A percentile compares a stretch with the other conserved stretches of the same genome.
Conservation (phyloP, 1,140 invertebrate genomes). For the Cydia splendana region DNA sequence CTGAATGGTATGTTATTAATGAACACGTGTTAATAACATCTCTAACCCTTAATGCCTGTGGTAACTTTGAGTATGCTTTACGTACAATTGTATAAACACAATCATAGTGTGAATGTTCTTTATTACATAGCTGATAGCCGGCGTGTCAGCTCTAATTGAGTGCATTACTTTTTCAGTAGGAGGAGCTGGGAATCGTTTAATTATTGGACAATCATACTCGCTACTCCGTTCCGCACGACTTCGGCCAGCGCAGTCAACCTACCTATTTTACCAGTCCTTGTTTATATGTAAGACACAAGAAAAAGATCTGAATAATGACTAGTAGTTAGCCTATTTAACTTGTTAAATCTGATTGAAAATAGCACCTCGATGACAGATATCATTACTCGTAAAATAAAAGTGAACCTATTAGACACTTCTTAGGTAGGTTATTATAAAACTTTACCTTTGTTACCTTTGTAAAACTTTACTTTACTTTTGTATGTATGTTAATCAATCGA, state of each 20-base stretch:
- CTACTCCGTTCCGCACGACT: not conserved
- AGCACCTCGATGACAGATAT: no score
- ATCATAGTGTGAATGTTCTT: not conserved
- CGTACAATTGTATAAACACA: not conserved
- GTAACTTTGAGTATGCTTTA: not conserved
- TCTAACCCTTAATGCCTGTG: not conserved
- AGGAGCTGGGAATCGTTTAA: not conserved
- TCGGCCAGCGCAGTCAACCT: not conserved
- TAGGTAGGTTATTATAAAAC: no score
- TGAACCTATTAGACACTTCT: no score
- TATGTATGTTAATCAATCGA: no score
- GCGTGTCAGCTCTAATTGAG: not conserved
- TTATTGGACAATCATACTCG: not conserved
- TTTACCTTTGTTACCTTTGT: no score
- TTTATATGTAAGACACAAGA: no score
- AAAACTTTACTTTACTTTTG: no score
- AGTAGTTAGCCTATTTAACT: no score
- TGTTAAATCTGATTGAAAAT: no score
- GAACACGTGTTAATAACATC: not conserved
- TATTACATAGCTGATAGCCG: not conserved
- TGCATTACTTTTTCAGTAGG: constrained; percentile 1
- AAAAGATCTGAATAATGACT: no score
- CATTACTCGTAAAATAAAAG: no score
- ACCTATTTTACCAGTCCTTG: no score
- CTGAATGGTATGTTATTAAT: not conserved